Percentiles rank a stretch among this genome's conserved stretches.
Conservation (phyloP, 37 sponge, comb jelly and placozoan species). For the Sycon ciliatum region DNA sequence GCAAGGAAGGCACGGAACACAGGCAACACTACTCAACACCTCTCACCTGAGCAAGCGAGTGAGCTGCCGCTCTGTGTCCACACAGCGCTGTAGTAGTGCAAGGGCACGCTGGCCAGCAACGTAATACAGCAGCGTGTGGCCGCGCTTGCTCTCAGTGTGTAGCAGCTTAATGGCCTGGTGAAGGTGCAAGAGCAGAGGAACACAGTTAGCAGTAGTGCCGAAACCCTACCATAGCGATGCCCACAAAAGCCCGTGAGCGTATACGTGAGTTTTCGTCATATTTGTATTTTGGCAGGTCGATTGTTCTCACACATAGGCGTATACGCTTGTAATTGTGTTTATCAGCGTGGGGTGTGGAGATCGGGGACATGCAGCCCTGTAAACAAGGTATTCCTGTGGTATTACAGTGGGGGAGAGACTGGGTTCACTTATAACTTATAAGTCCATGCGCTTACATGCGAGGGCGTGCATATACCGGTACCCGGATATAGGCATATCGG, state of each 20-base stretch:
- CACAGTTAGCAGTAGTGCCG: not conserved
- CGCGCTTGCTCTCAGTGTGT: slow-evolving; percentile 67
- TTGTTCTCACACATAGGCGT: not conserved
- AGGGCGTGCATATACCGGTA: too few species aligned
- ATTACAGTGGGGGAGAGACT: too few species aligned
- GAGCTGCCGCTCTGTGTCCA: slow-evolving; percentile 50
- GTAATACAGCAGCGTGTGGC: slow-evolving; percentile 56
- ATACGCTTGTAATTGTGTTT: too few species aligned
- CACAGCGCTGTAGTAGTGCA: slow-evolving; percentile 26
- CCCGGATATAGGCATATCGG: too few species aligned
- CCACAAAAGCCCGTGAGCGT: too few species aligned
- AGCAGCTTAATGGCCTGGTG: slow-evolving; percentile 76
- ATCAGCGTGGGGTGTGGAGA: too few species aligned
- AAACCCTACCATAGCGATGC: not conserved
- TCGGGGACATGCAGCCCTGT: too few species aligned
- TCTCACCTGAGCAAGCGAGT: slow-evolving; percentile 72
- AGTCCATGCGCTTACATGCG: too few species aligned
- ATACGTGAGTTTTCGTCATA: too few species aligned
- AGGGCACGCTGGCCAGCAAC: slow-evolving; percentile 73
- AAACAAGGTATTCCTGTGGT: too few species aligned
- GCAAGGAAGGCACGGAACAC: not conserved
- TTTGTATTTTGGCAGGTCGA: not conserved
- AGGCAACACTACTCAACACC: slow-evolving; percentile 35
- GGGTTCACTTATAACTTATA: too few species aligned
- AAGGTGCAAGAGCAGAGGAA: not conserved